A percentile compares a stretch with the other conserved stretches of the same genome.
Evolutionary conservation across 2,113 vertebrate genomes (phyloP).

Genomic region (Elephas maximus): DNA sequence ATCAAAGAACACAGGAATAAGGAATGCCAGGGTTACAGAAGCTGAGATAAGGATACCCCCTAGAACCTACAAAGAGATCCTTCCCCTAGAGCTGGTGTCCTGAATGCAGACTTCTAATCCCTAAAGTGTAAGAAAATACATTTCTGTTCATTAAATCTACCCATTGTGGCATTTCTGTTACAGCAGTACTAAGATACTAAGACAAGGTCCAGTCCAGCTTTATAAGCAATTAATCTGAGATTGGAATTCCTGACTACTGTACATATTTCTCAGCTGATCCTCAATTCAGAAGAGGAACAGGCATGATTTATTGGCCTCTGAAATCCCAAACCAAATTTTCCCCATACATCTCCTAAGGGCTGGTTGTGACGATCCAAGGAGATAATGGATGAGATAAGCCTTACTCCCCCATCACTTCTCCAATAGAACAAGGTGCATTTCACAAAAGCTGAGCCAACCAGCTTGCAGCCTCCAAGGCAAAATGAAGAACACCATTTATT

Average conservation of each 20-base stretch:
- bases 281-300: neutral
- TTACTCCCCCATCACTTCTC: neutral
- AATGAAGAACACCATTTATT: slow-evolving; percentile 63
- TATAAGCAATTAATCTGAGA: neutral
- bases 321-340: neutral
- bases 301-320: neutral
- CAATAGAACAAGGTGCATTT: neutral
- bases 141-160: neutral
- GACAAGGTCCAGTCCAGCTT: neutral
- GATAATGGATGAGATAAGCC: neutral
- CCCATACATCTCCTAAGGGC: neutral
- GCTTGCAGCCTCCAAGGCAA: slow-evolving; percentile 56
- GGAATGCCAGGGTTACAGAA: neutral
- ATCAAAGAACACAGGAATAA: neutral
- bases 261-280: neutral
- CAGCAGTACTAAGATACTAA: neutral
- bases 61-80: neutral
- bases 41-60: neutral
- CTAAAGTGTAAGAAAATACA: neutral
- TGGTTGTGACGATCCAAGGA: neutral
- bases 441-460: neutral
- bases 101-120: neutral
- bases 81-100: neutral
- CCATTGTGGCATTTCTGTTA: neutral
- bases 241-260: neutral